These are phyloP conservation scores for Chelonus insularis DNA, from an alignment of 1,140 invertebrate species.

Conservation along the genomic window DNA sequence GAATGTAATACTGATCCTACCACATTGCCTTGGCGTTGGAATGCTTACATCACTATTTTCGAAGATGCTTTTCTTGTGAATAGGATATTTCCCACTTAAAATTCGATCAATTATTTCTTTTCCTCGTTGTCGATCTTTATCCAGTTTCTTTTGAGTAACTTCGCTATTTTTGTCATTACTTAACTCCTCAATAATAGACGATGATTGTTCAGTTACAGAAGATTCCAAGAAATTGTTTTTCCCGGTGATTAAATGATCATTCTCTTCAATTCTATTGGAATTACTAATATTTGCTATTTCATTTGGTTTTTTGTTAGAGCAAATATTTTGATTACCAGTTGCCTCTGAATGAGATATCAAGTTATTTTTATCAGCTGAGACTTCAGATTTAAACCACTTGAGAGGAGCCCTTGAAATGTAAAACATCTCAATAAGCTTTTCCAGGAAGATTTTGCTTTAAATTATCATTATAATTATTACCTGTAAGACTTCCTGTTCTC, in stretches of 20 bases:
- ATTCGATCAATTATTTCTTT: constrained; percentile 38
- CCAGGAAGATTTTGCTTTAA: constrained; percentile 5
- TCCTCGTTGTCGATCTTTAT: constrained; percentile 25
- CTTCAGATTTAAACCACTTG: constrained; percentile 39
- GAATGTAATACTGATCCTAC: constrained; percentile 70
- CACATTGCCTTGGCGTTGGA: constrained; percentile 64
- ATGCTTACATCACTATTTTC: constrained; percentile 43
- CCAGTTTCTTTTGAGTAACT: constrained; percentile 26
- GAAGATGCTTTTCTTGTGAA: constrained; percentile 31
- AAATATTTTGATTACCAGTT: too few relatives aligned
- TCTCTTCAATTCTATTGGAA: too few relatives aligned
- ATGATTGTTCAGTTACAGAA: background rate
- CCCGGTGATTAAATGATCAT: too few relatives aligned
- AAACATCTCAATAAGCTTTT: constrained; percentile 1
- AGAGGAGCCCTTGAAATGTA: constrained; percentile 36
- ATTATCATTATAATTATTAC: constrained; percentile 30
- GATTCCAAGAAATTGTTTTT: too few relatives aligned
- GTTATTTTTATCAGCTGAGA: background rate
- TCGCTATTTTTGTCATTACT: constrained; percentile 16
- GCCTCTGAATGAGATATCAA: background rate
- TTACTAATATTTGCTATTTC: too few relatives aligned
- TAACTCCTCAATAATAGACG: constrained; percentile 1
- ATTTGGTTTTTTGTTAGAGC: too few relatives aligned
- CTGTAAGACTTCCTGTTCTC: constrained; percentile 44
- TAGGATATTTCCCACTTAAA: constrained; percentile 31